Percentiles rank a stretch among this genome's conserved stretches.
Conservation (phyloP, 35 echinoderm and acorn worm species). For the Ptychodera flava region DNA sequence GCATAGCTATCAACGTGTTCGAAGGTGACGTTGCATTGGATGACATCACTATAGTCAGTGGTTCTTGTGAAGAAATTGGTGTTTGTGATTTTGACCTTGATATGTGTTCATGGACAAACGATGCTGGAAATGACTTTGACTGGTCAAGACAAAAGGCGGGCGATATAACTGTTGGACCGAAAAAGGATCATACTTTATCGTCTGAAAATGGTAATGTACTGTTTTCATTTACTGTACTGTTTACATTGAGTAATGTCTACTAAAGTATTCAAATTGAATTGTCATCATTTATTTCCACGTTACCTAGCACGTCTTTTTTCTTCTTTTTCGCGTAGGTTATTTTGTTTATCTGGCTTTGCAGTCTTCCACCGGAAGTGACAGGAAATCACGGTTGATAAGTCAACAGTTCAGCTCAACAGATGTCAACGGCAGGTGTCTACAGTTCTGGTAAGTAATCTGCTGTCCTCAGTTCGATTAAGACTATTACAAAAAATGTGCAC, state of each 20-base stretch:
- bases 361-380: background rate
- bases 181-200: background rate
- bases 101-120: background rate
- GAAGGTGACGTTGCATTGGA: slow-evolving; percentile 32
- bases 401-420: background rate
- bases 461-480: background rate
- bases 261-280: background rate
- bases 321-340: background rate
- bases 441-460: background rate
- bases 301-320: background rate
- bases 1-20: background rate
- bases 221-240: background rate
- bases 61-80: slow-evolving; percentile 21
- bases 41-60: slow-evolving; percentile 52
- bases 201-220: background rate
- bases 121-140: background rate
- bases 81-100: background rate
- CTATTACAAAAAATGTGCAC: no score
- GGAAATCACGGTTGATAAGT: background rate
- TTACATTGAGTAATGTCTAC: background rate
- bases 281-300: background rate
- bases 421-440: background rate
- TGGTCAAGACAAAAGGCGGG: background rate
- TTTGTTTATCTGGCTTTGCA: background rate
- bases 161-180: background rate